Evolutionary conservation across 2,888 invertebrate species (phyloP), one percentile per base, ranked within the genome.

Genomic region (Lucinisca nassula): DNA sequence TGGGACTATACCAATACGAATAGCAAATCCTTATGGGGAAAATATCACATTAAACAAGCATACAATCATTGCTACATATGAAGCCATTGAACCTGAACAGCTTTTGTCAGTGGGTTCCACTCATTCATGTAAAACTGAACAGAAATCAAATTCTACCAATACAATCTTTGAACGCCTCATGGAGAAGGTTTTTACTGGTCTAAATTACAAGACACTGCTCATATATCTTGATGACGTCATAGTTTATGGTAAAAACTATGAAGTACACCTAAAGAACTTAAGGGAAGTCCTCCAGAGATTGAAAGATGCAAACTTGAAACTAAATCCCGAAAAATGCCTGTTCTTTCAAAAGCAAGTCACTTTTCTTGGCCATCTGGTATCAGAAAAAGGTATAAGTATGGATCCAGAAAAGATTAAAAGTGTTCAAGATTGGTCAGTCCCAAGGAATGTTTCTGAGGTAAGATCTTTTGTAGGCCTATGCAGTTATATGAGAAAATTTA

Each of bases 171-270:
- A 67, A 78, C 82, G 78, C 32, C 27, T 85, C 14, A 82, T 82
- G 21, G 85, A 77, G 55, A 51, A 58, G 30, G 73, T 74, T 14
- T 32, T 76, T 24, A 30, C 4, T 58, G 80, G 87, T 30, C 27
- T 89, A 40, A 84, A 90, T n/a, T 91, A 89, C 85, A 85, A 92
- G 49, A 87, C 80, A 10, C 51, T 80, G 4, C 76, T 91, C 8
- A 74, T 90, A 10, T 92, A 92, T 79, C 35, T 92, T 21, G 92
- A 92, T 78, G 92, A 91, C 58, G 83, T 91, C 0, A 58, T 91
- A 14, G 85, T 88, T 17, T 89, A 79, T 35, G 79, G 82, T n/a
- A 40, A 75, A 12, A 72, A 72, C 14, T 85, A 91, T 76, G 79
- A 88, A 0, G 70, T 82, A 32, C 92, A 91, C 58, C 32, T 91